Conservation (phyloP, 2,888 invertebrate genomes). For the Coremacera marginata region DNA sequence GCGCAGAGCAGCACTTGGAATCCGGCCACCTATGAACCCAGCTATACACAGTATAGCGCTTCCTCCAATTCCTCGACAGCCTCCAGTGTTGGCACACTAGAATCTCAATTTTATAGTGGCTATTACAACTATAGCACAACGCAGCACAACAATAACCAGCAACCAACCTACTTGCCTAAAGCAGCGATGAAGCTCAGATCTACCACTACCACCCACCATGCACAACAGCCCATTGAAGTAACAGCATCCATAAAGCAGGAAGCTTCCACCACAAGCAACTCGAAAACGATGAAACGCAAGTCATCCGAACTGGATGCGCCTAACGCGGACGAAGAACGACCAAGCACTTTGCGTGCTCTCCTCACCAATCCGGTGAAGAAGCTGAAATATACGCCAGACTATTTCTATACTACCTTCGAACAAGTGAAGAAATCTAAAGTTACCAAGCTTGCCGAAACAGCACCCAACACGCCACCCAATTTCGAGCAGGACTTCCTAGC, state of each 20-base stretch:
- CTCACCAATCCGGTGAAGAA: conserved; percentile 70
- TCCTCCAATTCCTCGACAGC: background rate
- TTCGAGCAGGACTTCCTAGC: conserved; percentile 53
- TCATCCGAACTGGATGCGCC: background rate
- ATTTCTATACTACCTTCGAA: conserved; percentile 62
- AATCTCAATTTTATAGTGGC: conserved; percentile 40
- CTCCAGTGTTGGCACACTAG: conserved; percentile 24
- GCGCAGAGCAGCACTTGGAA: conserved; percentile 46
- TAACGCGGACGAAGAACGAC: conserved; percentile 53
- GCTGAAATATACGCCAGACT: conserved; percentile 65
- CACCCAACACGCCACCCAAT: conserved; percentile 57
- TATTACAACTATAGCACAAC: conserved; percentile 49
- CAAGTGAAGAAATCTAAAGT: conserved; percentile 47
- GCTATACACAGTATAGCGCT: conserved; percentile 52
- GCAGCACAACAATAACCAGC: conserved; percentile 12
- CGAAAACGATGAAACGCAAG: conserved; percentile 23
- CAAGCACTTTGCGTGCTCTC: conserved; percentile 73
- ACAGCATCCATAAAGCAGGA: conserved; percentile 26
- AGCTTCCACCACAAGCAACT: conserved; percentile 45
- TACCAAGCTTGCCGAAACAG: conserved; percentile 15
- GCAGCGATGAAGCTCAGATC: background rate
- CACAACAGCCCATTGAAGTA: background rate
- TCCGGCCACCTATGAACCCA: conserved; percentile 51
- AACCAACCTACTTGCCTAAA: background rate
- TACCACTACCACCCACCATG: conserved; percentile 3